These are phyloP conservation scores for Austrofundulus limnaeus DNA, from an alignment of 2,113 vertebrate species.

Conservation along the genomic window DNA sequence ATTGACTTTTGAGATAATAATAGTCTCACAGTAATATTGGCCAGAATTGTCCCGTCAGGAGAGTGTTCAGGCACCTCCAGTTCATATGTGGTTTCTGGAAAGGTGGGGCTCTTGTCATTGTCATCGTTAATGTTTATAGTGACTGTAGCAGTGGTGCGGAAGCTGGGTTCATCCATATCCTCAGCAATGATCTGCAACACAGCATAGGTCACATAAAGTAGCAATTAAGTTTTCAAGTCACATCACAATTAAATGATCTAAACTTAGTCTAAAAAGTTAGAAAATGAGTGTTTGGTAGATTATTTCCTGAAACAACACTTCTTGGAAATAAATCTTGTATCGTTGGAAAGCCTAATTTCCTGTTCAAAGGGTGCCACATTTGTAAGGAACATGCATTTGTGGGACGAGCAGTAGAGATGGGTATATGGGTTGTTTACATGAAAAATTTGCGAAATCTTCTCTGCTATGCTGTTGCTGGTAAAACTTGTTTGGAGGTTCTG, in stretches of 20 bases:
- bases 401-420: no score
- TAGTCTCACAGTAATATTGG: conserved; percentile 78
- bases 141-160: conserved; percentile 76
- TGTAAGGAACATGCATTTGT: no score
- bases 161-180: conserved; percentile 51
- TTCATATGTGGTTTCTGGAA: conserved; percentile 73
- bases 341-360: no score
- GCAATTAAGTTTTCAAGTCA: background rate
- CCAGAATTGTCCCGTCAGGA: conserved; percentile 56
- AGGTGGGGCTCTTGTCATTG: conserved; percentile 88
- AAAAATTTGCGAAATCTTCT: no score
- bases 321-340: no score
- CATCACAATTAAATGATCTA: background rate
- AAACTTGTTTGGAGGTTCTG: no score
- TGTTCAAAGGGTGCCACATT: no score
- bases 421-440: no score
- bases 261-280: no score
- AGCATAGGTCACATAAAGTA: conserved; percentile 15
- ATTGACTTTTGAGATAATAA: background rate
- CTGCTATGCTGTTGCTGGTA: no score
- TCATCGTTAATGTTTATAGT: conserved; percentile 83
- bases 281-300: no score
- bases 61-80: conserved; percentile 80
- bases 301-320: no score
- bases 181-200: conserved; percentile 83